Conservation (phyloP, 2,888 invertebrate species). For the Latheticus oryzae region DNA sequence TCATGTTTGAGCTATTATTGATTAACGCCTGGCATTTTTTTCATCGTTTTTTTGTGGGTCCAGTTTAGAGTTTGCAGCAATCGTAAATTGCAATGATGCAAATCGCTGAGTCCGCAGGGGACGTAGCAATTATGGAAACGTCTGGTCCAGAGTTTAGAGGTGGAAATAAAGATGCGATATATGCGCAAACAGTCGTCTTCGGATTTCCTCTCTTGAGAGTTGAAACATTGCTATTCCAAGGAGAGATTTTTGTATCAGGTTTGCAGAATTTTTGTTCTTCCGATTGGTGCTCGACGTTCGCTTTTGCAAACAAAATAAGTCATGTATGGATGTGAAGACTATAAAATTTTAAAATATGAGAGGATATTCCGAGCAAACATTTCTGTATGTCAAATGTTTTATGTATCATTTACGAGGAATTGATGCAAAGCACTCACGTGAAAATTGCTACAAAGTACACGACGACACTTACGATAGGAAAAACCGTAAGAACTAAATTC, state of each 20-base stretch:
- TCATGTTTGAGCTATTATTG: constrained; percentile 53
- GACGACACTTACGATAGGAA: constrained; percentile 43
- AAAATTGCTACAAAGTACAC: constrained; percentile 48
- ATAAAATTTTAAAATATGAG: constrained; percentile 23
- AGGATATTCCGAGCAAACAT: constrained; percentile 15
- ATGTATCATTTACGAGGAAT: constrained; percentile 21
- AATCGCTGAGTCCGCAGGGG: constrained; percentile 44
- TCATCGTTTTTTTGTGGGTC: constrained; percentile 2
- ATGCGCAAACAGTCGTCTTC: constrained; percentile 23
- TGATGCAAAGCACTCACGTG: constrained; percentile 23
- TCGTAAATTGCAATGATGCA: constrained; percentile 22
- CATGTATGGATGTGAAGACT: constrained; percentile 15
- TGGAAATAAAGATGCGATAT: constrained; percentile 35
- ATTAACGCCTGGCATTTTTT: constrained; percentile 47
- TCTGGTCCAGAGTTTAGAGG: constrained; percentile 49
- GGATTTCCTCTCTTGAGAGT: constrained; percentile 38
- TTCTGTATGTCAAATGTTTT: constrained; percentile 13
- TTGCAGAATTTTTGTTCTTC: constrained; percentile 45
- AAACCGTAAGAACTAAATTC: constrained; percentile 47
- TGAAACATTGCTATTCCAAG: constrained; percentile 54
- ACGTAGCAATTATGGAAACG: constrained; percentile 58
- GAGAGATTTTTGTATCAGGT: constrained; percentile 53
- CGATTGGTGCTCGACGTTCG: constrained; percentile 21
- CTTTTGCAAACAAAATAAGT: constrained; percentile 17
- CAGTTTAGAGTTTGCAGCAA: constrained; percentile 10